These are phyloP conservation scores for Lytechinus variegatus DNA, from an alignment of 35 echinoderm and acorn worm species.

Conservation along the genomic window DNA sequence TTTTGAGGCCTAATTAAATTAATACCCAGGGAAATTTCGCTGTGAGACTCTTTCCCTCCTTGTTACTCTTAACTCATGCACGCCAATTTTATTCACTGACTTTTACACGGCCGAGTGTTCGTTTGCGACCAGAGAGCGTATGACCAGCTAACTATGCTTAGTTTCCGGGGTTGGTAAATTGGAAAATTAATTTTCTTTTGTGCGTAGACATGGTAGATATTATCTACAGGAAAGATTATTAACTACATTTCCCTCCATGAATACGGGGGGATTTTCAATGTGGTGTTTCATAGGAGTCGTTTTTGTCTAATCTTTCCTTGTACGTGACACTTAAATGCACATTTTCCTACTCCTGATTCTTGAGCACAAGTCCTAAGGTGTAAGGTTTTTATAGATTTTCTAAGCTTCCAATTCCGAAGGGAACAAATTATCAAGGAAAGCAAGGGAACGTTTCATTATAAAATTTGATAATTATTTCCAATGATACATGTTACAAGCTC, in stretches of 20 bases:
- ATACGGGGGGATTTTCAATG: neutral
- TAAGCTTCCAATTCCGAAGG: no score
- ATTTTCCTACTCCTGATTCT: no score
- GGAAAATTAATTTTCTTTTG: slow-evolving; percentile 6
- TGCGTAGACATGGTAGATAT: neutral
- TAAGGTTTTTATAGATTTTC: no score
- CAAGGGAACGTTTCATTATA: no score
- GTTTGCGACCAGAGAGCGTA: neutral
- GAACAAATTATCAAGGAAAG: no score
- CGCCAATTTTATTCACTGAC: slow-evolving; percentile 3
- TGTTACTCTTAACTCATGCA: neutral
- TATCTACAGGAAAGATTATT: neutral
- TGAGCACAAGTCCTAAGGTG: no score
- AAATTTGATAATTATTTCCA: no score
- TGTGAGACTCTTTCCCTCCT: neutral
- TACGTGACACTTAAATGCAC: neutral
- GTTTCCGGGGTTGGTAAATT: neutral
- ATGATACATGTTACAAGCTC: no score
- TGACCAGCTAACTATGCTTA: neutral
- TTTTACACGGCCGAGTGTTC: neutral
- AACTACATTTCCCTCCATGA: neutral
- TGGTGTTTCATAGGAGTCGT: neutral
- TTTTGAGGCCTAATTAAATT: slow-evolving; percentile 13
- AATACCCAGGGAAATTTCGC: slow-evolving; percentile 10
- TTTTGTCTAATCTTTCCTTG: neutral